Base-by-base conservation (phyloP, 2,797 vertebrate species). In the Strix occidentalis region DNA sequence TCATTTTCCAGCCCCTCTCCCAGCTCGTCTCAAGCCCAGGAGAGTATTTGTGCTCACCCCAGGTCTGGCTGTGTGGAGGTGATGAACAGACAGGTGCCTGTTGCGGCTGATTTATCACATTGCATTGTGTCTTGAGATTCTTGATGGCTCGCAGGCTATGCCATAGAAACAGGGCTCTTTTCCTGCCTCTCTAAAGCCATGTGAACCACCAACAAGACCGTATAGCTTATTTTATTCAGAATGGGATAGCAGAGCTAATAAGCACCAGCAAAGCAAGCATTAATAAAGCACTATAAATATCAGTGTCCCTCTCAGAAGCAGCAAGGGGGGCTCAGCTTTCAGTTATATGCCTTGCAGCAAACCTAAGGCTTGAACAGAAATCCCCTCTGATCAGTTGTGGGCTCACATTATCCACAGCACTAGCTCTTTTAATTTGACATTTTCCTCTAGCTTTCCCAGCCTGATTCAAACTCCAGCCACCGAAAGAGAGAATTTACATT, bases 401-500 rank as follows among this genome's bases (percentile, higher is more conserved):
- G 56, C 53, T 89, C 86, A 8, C 89, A 31, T 85, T 41, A 64
- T 69, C 86, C 92, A 12, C 72, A 88, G 87, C 84, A 48, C 75
- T 23, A 64, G 65, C 87, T 74, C 71, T 85, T 90, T 89, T 87
- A 74, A 89, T 95, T 66, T 81, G 64, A 92, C 69, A 85, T 96
- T 94, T 90, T 71, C 93, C 82, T 88, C 74, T 69, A 86, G 92
- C 80, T 94, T 93, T 46, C 72, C 76, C 83, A 66, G 61, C 86
- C 93, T 4, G 41, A 64, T 95, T 90, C 78, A 45, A 84, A 78
- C 89, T 41, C 79, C 71, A 91, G 89, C 78, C 88, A 43, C 18
- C 3, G 13, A 65, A 86, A 78, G 89, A 81, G 80, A 60, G 90
- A 94, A 96, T 96, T 97, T 87, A 84, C 94, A 84, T 91, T 87